Percentiles rank a stretch among this genome's conserved stretches.
phyloP scores from a whole-genome alignment of 2,888 invertebrate genomes.

The Eristalinus aeneus region DNA sequence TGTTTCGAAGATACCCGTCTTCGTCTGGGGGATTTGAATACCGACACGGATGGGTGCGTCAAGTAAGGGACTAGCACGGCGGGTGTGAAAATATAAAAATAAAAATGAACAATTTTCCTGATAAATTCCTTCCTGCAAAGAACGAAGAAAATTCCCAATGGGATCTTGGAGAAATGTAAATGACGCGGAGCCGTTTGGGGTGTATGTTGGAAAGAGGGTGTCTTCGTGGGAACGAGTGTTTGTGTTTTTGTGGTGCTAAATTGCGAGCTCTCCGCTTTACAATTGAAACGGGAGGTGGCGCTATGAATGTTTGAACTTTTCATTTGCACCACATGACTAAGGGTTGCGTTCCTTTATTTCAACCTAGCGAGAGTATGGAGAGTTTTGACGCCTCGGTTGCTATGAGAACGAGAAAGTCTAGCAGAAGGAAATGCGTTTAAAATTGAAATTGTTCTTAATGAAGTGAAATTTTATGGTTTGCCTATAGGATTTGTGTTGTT shows the following conservation, averaged over 20 bases:
- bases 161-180: conserved; percentile 37
- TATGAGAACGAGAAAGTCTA: neutral
- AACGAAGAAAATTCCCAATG: conserved; percentile 46
- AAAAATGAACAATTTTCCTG: conserved; percentile 30
- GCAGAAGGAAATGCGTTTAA: neutral
- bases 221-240: neutral
- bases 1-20: conserved; percentile 8
- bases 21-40: neutral
- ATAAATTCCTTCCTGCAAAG: conserved; percentile 32
- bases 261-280: conserved; percentile 10
- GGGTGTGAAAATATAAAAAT: neutral
- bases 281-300: neutral
- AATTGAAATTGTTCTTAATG: neutral
- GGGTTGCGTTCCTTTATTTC: neutral
- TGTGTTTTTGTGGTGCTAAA: conserved; percentile 23
- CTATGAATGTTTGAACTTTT: neutral
- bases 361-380: neutral
- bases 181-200: conserved; percentile 16
- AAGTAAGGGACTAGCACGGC: neutral
- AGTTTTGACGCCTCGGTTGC: neutral
- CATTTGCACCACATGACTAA: neutral
- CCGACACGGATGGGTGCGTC: neutral
- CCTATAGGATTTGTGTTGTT: too few relatives aligned
- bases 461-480: neutral
- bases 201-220: neutral